Conservation (phyloP, 2,113 vertebrate species). For the Athene cunicularia region DNA sequence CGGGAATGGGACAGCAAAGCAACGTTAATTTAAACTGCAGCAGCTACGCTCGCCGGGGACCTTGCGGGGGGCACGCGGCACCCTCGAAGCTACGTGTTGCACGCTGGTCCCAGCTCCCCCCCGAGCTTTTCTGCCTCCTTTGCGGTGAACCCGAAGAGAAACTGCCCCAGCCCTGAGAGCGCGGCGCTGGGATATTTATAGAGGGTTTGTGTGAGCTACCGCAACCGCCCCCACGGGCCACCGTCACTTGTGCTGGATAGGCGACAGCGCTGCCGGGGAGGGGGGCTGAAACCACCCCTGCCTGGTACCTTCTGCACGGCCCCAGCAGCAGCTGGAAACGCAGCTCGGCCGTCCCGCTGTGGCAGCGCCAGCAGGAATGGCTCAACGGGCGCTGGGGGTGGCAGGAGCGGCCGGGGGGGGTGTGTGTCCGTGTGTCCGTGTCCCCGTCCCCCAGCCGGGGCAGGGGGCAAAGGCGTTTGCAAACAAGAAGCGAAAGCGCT, state of each 20-base stretch:
- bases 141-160: neutral
- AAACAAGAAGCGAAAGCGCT: constrained; percentile 16
- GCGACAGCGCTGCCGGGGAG: neutral
- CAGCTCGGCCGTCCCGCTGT: neutral
- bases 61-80: neutral
- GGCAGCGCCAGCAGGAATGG: fast-evolving
- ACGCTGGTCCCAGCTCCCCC: neutral
- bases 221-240: fast-evolving
- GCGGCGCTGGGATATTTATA: neutral
- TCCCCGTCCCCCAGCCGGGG: neutral
- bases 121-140: fast-evolving
- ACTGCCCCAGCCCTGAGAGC: neutral
- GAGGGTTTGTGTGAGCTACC: neutral
- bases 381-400: no score
- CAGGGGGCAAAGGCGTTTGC: neutral
- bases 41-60: neutral
- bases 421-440: no score
- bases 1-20: neutral
- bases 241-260: neutral
- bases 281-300: neutral
- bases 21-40: fast-evolving
- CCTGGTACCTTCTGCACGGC: fast-evolving
- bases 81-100: neutral
- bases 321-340: neutral
- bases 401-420: no score